Evolutionary conservation across 1,140 invertebrate species (phyloP), one percentile per base, ranked within the genome.

Genomic region (Lucilia cuprina): DNA sequence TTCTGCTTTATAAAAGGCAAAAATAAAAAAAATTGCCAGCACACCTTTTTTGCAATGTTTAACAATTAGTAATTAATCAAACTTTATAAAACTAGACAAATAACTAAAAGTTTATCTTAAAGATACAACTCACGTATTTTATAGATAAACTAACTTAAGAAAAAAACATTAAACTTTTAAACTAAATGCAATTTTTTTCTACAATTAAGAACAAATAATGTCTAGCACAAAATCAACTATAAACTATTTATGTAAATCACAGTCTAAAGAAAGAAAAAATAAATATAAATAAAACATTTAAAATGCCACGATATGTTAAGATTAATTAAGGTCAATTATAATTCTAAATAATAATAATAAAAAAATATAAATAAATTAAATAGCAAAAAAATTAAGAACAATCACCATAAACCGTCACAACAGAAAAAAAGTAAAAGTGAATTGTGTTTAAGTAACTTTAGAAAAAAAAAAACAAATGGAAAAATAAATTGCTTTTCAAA

Each of bases 41-140:
- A 78, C 75, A 78, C 77, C 77, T 80, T 47, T 21, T 70, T 70
- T 21, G 35, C 49, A 35, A 21, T 80, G 47, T 80, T 49, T 10
- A 21, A 47, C 77, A 80, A 80, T 80, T 49, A 80, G 41, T 80
- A 80, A 80, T 80, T 80, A 80, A 80, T 80, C 77, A 80, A 80
- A 21, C n/a, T 25, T 30, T 80, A 21, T 80, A 80, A 49, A 80
- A 80, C 47, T 50, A 80, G 77, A 80, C 77, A 80, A 80, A 80
- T 80, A 13, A 49, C 77, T 50, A 47, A 30, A 41, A 49, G 65
- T 70, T 70, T 49, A 80, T 80, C 77, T 80, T 50, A 25, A 49
- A 80, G 41, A 80, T 80, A 49, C 21, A 19, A 80, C 21, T 80
- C 77, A 80, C 77, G 77, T 80, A 80, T 80, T 35, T 77, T 80